Evolutionary conservation across 2,797 vertebrate species (phyloP), one percentile per base, ranked within the genome.

Genomic region (Leptodactylus fallax): DNA sequence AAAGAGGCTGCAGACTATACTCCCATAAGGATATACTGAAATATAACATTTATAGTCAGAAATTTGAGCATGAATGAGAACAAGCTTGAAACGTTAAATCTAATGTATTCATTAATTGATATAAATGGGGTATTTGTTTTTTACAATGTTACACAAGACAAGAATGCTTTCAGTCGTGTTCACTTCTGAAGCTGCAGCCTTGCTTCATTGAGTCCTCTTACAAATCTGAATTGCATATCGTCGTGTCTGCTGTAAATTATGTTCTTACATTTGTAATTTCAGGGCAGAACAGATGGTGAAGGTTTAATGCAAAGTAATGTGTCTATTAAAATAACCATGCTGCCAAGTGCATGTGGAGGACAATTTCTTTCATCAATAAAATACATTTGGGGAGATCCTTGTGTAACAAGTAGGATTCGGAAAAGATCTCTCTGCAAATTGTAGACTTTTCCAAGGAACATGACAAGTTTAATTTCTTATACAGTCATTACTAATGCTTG

Each of bases 191-290:
- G 69, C 65, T 72, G 45, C 86, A 23, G 51, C 53, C 84, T 79
- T 83, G 81, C 81, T 83, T 82, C 36, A 81, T 83, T 79, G 72
- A 58, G 79, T 51, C 17, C 25, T 47, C 81, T 87, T 79, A 27
- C 23, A 78, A 12, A 65, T 78, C 63, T 79, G 71, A 63, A 83
- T 83, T 78, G 72, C 71, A 78, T 78, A 69, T 78, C 17, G 76
- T 78, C 53, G 25, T 23, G 19, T 93, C 12, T 69, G 65, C 25
- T 94, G 93, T 94, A 94, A 94, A 93, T 94, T 93, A 94, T 93
- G 92, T 93, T 94, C 92, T 91, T 95, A 93, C 92, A 91, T 94
- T 94, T 94, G 91, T 95, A 94, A 94, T 94, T 95, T 94, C 92
- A 93, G 91, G 92, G 91, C 47, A 21, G 53, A 93, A 93, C 95